Percentiles rank a stretch among this genome's conserved stretches.
Evolutionary conservation across 2,113 vertebrate species (phyloP).

Genomic region (Nannospalax galili): DNA sequence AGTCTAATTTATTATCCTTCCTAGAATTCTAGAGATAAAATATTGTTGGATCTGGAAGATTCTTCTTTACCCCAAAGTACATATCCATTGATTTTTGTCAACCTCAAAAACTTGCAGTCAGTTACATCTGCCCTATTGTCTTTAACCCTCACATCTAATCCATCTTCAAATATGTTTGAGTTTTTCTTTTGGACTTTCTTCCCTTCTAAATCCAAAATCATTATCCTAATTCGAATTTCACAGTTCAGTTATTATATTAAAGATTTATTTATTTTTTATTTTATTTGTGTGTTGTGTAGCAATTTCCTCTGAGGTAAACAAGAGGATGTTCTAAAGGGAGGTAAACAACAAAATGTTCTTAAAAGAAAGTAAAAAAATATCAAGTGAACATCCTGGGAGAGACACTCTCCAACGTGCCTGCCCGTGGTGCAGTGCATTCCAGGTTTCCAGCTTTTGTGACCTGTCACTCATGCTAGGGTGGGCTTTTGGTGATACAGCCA

Average conservation of each 20-base stretch:
- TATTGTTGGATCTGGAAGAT: neutral
- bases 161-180: neutral
- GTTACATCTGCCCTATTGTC: neutral
- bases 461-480: too few species aligned
- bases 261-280: too few species aligned
- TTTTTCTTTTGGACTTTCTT: neutral
- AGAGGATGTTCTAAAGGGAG: too few species aligned
- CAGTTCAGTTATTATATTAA: neutral
- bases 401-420: too few species aligned
- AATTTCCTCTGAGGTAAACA: too few species aligned
- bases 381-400: too few species aligned
- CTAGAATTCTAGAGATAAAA: neutral
- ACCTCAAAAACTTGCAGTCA: neutral
- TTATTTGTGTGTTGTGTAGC: too few species aligned
- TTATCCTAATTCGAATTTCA: neutral
- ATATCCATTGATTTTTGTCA: neutral
- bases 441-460: too few species aligned
- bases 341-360: too few species aligned
- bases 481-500: too few species aligned
- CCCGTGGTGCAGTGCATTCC: too few species aligned
- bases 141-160: neutral
- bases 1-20: neutral
- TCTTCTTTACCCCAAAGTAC: neutral
- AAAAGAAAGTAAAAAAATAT: too few species aligned
- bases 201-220: neutral